phyloP scores from a whole-genome alignment of 2,888 invertebrate species.

The Epistrophe eligans region DNA sequence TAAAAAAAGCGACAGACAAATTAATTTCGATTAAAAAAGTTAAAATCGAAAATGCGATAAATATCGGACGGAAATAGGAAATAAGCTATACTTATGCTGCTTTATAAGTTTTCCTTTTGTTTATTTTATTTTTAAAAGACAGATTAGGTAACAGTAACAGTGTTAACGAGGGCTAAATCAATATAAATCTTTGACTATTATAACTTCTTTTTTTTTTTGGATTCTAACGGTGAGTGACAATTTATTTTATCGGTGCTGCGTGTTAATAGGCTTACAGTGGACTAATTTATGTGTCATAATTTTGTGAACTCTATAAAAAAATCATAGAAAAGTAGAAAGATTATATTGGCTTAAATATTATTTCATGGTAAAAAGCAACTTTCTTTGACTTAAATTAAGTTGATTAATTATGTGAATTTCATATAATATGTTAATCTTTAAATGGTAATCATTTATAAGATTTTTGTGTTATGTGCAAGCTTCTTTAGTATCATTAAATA shows the following conservation, averaged over 20 bases:
- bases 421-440: conserved; percentile 2
- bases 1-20: conserved; percentile 19
- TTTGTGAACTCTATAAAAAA: not conserved
- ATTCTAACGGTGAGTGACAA: conserved; percentile 7
- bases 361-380: not conserved
- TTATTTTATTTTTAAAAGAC: not conserved
- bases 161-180: conserved; percentile 20
- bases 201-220: not conserved
- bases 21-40: conserved; percentile 16
- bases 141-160: not conserved
- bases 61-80: conserved; percentile 23
- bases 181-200: not conserved
- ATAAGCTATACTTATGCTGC: not conserved
- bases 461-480: not conserved
- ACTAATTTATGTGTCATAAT: conserved; percentile 11
- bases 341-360: not conserved
- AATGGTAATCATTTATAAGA: conserved; percentile 1
- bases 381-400: conserved; percentile 6
- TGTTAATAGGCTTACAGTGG: not conserved
- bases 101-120: not conserved
- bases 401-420: conserved; percentile 3
- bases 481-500: conserved; percentile 4
- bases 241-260: not conserved
- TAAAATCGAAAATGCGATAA: not conserved
- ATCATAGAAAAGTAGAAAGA: not conserved